Percentiles rank a stretch among this genome's conserved stretches.
phyloP scores from a whole-genome alignment of 2,113 vertebrate genomes.

The Phasianus colchicus region DNA sequence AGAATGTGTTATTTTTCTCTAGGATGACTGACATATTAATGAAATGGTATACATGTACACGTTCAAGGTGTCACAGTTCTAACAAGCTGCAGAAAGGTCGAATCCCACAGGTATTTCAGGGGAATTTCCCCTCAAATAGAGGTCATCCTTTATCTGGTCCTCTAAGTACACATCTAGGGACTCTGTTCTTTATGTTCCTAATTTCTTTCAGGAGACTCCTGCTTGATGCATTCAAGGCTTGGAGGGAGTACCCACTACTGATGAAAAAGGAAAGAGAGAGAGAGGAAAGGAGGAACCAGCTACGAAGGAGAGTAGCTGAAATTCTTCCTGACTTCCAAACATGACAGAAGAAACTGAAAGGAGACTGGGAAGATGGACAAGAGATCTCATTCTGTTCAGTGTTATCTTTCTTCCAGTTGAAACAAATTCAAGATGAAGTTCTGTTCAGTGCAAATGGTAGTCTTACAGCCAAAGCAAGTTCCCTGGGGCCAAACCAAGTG shows the following conservation, averaged over 20 bases:
- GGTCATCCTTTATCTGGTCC: not conserved
- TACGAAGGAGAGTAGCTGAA: slow-evolving; percentile 86
- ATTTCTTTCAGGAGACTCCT: slow-evolving; percentile 78
- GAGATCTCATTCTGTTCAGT: not conserved
- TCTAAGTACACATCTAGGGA: not conserved
- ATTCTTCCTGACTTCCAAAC: slow-evolving; percentile 87
- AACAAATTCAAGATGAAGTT: not conserved
- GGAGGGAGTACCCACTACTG: slow-evolving; percentile 80
- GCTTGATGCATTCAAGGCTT: slow-evolving; percentile 76
- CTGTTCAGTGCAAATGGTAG: not conserved
- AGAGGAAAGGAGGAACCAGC: slow-evolving; percentile 81
- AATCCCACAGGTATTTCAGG: not conserved
- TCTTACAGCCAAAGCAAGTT: not conserved
- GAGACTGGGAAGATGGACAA: not conserved
- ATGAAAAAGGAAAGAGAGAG: slow-evolving; percentile 81
- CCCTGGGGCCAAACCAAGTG: not conserved
- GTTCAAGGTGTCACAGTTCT: not conserved
- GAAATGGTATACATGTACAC: not conserved
- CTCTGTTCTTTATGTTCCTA: not conserved
- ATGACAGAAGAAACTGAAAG: not conserved
- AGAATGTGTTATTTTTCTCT: not conserved
- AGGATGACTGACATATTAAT: not conserved
- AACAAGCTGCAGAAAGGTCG: not conserved
- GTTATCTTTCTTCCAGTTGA: not conserved
- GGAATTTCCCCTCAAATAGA: not conserved